Percentiles rank a stretch among this genome's conserved stretches.
phyloP scores from a whole-genome alignment of 2,888 invertebrate genomes.

The Hedya salicella region DNA sequence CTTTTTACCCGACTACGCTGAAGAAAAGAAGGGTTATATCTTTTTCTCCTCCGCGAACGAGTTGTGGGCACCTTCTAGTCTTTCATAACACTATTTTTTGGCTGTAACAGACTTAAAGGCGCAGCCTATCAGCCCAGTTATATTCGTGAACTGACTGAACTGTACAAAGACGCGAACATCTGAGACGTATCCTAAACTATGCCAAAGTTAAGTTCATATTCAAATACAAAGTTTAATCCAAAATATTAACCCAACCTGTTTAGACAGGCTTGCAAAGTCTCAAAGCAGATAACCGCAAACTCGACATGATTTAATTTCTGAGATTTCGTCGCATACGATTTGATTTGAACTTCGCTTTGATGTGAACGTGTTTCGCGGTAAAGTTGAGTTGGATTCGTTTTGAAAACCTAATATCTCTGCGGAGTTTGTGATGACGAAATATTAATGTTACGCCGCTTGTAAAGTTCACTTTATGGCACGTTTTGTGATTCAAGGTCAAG shows the following conservation, averaged over 20 bases:
- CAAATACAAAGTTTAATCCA: conserved; percentile 16
- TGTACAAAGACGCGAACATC: too few species aligned
- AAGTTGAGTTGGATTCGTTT: not conserved
- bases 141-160: too few species aligned
- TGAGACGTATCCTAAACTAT: conserved; percentile 10
- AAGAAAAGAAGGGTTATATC: too few species aligned
- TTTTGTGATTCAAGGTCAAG: too few species aligned
- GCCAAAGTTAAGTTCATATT: conserved; percentile 11
- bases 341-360: conserved; percentile 16
- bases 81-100: too few species aligned
- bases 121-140: too few species aligned
- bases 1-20: too few species aligned
- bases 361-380: conserved; percentile 5
- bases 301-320: conserved; percentile 21
- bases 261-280: conserved; percentile 2
- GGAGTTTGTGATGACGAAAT: not conserved
- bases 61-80: too few species aligned
- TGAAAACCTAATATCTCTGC: not conserved
- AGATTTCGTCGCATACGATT: conserved; percentile 17
- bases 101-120: too few species aligned
- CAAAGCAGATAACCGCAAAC: conserved; percentile 18
- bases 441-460: too few species aligned
- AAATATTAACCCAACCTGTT: conserved; percentile 24
- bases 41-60: too few species aligned
- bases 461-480: too few species aligned